Conservation (phyloP, 2,797 vertebrate species). For the Coendou prehensilis region DNA sequence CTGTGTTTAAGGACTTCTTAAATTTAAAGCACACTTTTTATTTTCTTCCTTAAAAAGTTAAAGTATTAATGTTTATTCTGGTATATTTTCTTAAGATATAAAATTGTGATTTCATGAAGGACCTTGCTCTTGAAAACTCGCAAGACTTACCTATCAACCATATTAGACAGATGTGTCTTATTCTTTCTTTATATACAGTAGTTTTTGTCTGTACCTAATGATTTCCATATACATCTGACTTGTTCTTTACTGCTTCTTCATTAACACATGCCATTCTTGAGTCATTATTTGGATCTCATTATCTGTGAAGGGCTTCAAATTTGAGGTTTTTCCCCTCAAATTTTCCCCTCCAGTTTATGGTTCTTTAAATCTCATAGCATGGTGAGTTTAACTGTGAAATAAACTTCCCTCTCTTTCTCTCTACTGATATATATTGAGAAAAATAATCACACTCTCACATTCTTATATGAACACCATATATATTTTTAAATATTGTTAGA, state of each 20-base stretch:
- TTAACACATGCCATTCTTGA: slow-evolving; percentile 53
- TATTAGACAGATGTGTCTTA: not conserved
- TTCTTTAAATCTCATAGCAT: not conserved
- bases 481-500: not conserved
- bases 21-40: not conserved
- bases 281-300: slow-evolving; percentile 51
- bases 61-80: not conserved
- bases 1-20: slow-evolving; percentile 17
- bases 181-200: slow-evolving; percentile 15
- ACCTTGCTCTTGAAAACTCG: not conserved
- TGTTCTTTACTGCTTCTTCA: slow-evolving; percentile 1
- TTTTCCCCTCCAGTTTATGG: not conserved
- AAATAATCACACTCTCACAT: not conserved
- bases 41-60: slow-evolving; percentile 63
- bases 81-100: not conserved
- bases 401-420: not conserved
- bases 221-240: slow-evolving; percentile 43
- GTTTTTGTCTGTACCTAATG: slow-evolving; percentile 1
- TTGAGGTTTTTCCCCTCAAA: not conserved
- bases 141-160: not conserved
- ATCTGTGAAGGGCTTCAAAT: not conserved
- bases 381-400: slow-evolving; percentile 37
- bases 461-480: not conserved
- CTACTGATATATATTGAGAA: not conserved
- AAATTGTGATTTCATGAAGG: slow-evolving; percentile 48